Percentiles rank a stretch among this genome's conserved stretches.
Conservation (phyloP, 2,797 vertebrate species). For the Ptychadena robeensis region DNA sequence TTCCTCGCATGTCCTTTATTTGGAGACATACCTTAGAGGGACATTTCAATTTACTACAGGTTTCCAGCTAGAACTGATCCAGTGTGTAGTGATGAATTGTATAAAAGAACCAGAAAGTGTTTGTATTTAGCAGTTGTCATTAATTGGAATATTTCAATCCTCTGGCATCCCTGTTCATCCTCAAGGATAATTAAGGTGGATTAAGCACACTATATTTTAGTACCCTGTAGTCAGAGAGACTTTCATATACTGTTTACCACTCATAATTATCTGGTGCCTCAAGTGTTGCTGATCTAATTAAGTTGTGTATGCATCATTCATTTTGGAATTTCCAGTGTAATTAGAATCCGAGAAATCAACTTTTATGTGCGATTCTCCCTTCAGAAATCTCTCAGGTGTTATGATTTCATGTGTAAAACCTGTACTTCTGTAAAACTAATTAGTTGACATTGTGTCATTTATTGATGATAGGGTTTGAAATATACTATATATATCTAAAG, state of each 20-base stretch:
- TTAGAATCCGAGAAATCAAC: conserved; percentile 56
- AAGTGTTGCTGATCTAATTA: conserved; percentile 60
- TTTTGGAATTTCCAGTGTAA: conserved; percentile 55
- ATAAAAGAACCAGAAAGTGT: conserved; percentile 21
- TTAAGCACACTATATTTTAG: conserved; percentile 60
- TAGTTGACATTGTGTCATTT: conserved; percentile 19
- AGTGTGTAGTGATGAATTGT: neutral
- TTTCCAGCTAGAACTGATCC: conserved; percentile 15
- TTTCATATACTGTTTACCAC: conserved; percentile 59
- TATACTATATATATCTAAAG: conserved; percentile 1
- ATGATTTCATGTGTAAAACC: conserved; percentile 26
- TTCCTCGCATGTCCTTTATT: too few relatives aligned
- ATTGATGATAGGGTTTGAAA: conserved; percentile 3
- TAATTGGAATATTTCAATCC: conserved; percentile 52
- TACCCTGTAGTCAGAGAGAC: conserved; percentile 49
- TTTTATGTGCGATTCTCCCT: conserved; percentile 44
- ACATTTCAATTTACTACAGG: neutral
- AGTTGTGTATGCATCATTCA: conserved; percentile 60
- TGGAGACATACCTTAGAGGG: too few relatives aligned
- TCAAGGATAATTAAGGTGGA: conserved; percentile 59
- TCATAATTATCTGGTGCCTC: conserved; percentile 60
- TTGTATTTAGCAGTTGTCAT: conserved; percentile 47
- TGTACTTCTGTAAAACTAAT: conserved; percentile 25
- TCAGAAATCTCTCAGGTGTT: conserved; percentile 47
- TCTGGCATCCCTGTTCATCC: conserved; percentile 47